Evolutionary conservation across 2,888 invertebrate genomes (phyloP), one percentile per base, ranked within the genome.

Genomic region (Hypercompe scribonia): DNA sequence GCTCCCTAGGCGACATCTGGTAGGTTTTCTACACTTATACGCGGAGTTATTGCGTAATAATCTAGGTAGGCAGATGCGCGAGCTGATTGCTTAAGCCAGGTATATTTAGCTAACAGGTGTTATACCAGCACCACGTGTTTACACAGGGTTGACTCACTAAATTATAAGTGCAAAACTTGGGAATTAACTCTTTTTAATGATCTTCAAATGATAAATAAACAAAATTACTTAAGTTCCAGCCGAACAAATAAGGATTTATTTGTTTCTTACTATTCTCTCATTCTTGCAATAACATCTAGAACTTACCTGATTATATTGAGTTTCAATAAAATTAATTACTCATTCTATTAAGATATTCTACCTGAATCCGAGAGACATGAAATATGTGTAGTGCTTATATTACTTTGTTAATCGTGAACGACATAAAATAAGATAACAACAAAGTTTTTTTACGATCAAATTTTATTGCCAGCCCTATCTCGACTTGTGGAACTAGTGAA

Each of bases 21-120:
- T 70, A 88, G 79, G 85, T 84, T 82, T n/a, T 82, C 87, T 89
- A 90, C 89, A 91, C 86, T 92, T 92, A 92, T 80, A 87, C 90
- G 87, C 88, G 87, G 88, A 91, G 88, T 91, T 91, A 93, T 95
- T 95, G 93, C 94, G 91, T 91, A 93, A 95, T 93, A 92, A 92
- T 91, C 91, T 89, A 91, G 88, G 84, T 86, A 84, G 85, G 94
- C 95, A 95, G 95, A 94, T 95, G 95, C 84, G 83, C 86, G 86
- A 90, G 94, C 90, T 93, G 94, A 94, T 94, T 95, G 92, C 92
- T 84, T 88, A 86, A 73, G 78, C 83, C 79, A 79, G 88, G 89
- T 93, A 92, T 92, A 93, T 93, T 92, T 93, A 93, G 91, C 89
- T 87, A 91, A 94, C 95, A 95, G 95, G 95, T 95, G 95, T 86